Evolutionary conservation across 2,888 invertebrate genomes (phyloP).

Genomic region (Nebria salina): DNA sequence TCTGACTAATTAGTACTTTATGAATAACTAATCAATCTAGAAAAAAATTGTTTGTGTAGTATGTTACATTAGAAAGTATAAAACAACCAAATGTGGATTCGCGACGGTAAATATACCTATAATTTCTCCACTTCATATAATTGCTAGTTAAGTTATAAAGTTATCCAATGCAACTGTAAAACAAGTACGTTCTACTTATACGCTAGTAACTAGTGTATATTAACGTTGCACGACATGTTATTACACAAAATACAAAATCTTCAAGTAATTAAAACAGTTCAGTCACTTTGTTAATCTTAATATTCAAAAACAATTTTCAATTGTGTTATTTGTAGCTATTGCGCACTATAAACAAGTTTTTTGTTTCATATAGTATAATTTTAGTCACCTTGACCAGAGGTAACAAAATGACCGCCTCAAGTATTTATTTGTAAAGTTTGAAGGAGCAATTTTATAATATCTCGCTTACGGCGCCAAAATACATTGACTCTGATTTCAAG

Average conservation of each 20-base stretch:
- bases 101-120: not conserved
- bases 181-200: conserved; percentile 17
- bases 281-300: not conserved
- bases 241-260: not conserved
- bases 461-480: no score
- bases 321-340: no score
- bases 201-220: not conserved
- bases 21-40: not conserved
- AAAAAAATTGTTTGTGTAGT: not conserved
- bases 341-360: no score
- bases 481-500: no score
- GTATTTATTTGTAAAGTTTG: no score
- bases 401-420: no score
- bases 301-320: no score
- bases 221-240: not conserved
- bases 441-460: no score
- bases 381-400: no score
- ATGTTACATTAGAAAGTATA: conserved; percentile 17
- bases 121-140: conserved; percentile 17
- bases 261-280: not conserved
- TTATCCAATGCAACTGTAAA: conserved; percentile 16
- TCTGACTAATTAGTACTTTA: no score
- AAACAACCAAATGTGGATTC: conserved; percentile 2
- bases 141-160: not conserved
- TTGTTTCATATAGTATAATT: no score